Evolutionary conservation across 1,140 invertebrate genomes (phyloP).

Genomic region (Calephelis virginiensis): DNA sequence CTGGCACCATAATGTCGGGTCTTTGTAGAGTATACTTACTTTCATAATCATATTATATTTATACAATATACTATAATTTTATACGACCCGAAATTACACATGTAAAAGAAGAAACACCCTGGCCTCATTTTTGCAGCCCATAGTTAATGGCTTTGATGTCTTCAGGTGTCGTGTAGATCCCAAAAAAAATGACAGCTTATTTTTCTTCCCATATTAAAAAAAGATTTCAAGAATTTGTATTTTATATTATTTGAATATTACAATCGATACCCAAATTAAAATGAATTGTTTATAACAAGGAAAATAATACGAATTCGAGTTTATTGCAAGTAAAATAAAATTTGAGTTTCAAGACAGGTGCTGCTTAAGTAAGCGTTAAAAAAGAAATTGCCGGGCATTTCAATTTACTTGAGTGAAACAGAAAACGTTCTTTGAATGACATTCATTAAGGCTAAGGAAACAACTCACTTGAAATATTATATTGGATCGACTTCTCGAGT

Average conservation of each 20-base stretch:
- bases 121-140: too few relatives aligned
- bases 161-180: not conserved
- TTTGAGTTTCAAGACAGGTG: conserved; percentile 14
- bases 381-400: conserved; percentile 24
- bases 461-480: conserved; percentile 28
- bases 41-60: too few relatives aligned
- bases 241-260: too few relatives aligned
- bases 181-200: not conserved
- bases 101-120: too few relatives aligned
- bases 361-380: conserved; percentile 25
- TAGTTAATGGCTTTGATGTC: not conserved
- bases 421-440: conserved; percentile 28
- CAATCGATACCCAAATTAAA: not conserved
- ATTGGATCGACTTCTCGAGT: conserved; percentile 8
- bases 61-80: too few relatives aligned
- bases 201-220: not conserved
- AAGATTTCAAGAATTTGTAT: too few relatives aligned
- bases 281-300: conserved; percentile 4
- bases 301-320: not conserved
- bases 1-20: too few relatives aligned
- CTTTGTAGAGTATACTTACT: too few relatives aligned
- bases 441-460: conserved; percentile 28
- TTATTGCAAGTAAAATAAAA: conserved; percentile 11
- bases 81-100: too few relatives aligned
- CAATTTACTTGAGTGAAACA: conserved; percentile 28